Conservation (phyloP, 2,113 vertebrate species). For the Galeopterus variegatus region DNA sequence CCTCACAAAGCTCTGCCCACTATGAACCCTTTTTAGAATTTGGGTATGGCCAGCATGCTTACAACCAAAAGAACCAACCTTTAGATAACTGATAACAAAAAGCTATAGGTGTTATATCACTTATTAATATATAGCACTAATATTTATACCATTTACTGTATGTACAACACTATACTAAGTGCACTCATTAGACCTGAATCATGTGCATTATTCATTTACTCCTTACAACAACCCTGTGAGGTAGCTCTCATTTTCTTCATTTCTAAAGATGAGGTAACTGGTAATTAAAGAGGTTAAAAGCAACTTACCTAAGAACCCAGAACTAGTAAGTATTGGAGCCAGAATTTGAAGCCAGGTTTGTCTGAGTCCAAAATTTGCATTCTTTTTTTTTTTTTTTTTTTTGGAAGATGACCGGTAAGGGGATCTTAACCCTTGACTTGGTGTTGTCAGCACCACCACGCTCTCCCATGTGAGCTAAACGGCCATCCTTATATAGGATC, state of each 20-base stretch:
- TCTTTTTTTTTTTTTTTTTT: too few species aligned
- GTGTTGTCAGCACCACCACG: too few species aligned
- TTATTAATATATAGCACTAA: background rate
- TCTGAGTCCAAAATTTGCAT: background rate
- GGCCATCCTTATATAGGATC: too few species aligned
- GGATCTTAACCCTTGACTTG: too few species aligned
- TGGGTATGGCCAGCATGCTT: background rate
- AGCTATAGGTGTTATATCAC: background rate
- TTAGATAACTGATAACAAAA: background rate
- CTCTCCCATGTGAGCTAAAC: too few species aligned
- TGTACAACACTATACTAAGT: background rate
- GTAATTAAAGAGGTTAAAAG: slow-evolving; percentile 31
- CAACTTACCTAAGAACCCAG: background rate
- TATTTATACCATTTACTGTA: background rate
- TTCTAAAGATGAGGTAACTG: slow-evolving; percentile 47
- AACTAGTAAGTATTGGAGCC: background rate
- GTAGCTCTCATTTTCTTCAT: slow-evolving; percentile 39
- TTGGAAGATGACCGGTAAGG: too few species aligned
- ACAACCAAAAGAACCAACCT: background rate
- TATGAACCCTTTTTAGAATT: background rate
- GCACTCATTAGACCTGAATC: slow-evolving; percentile 34
- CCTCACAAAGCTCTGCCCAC: background rate
- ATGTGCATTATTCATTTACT: background rate
- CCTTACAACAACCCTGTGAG: background rate
- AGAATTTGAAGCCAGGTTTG: background rate